Conservation (phyloP, 2,113 vertebrate genomes). For the Melanocharis versteri region DNA sequence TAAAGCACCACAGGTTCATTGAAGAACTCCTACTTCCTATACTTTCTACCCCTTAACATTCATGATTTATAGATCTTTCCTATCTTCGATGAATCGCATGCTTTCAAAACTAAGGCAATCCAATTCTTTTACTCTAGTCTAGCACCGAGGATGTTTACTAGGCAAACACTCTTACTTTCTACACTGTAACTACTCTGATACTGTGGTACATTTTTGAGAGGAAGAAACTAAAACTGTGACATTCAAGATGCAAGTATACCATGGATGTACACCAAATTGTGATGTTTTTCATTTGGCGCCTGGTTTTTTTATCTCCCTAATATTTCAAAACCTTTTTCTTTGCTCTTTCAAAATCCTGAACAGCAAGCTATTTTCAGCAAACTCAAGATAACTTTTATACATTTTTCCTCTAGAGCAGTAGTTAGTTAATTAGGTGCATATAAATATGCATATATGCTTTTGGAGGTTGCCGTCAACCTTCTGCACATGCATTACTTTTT, state of each 20-base stretch:
- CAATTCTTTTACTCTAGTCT: background rate
- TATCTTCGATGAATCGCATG: background rate
- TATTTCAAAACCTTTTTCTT: background rate
- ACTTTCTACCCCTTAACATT: background rate
- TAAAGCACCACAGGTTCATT: background rate
- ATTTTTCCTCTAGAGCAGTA: background rate
- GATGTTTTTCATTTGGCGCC: background rate
- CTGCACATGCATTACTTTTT: background rate
- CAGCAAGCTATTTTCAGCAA: background rate
- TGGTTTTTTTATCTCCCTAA: background rate
- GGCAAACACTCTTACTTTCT: background rate
- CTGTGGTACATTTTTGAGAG: background rate
- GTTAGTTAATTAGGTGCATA: background rate
- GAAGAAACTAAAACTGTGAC: background rate
- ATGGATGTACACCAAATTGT: background rate
- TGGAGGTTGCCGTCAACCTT: background rate
- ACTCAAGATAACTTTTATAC: background rate
- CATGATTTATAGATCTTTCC: background rate
- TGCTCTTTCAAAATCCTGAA: background rate
- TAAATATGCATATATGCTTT: background rate
- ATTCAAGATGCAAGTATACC: background rate
- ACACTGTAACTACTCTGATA: background rate
- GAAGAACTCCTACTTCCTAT: accelerated
- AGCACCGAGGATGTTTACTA: background rate
- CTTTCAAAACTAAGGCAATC: background rate